Conservation (phyloP, 1,140 invertebrate species). For the Bombus vancouverensis region DNA sequence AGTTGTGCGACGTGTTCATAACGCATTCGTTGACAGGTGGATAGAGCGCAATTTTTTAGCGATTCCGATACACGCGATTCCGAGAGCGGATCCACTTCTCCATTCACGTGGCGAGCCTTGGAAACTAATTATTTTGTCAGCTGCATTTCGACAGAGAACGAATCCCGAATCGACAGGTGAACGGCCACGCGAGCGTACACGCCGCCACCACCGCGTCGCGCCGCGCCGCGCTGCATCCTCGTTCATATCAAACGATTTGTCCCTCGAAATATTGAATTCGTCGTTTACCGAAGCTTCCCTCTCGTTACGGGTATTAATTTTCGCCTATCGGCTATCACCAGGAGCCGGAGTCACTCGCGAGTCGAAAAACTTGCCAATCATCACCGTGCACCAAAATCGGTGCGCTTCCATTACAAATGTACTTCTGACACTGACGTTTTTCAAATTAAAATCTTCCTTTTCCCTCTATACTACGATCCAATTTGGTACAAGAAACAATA, state of each 20-base stretch:
- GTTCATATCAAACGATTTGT: slow-evolving; percentile 65
- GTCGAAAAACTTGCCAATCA: slow-evolving; percentile 53
- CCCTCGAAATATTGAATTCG: slow-evolving; percentile 67
- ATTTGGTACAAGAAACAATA: neutral
- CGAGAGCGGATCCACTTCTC: slow-evolving; percentile 52
- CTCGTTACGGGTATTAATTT: slow-evolving; percentile 62
- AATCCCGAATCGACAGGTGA: slow-evolving; percentile 63
- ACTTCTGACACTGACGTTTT: slow-evolving; percentile 7
- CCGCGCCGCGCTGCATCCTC: slow-evolving; percentile 28
- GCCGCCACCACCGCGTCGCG: neutral
- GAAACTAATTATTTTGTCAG: slow-evolving; percentile 71
- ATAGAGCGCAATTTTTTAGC: slow-evolving; percentile 52
- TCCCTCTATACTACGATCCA: neutral
- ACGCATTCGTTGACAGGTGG: slow-evolving; percentile 55
- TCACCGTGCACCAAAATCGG: neutral
- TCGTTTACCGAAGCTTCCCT: slow-evolving; percentile 51
- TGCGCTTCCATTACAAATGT: slow-evolving; percentile 25
- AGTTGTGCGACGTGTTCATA: neutral
- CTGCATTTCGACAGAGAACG: slow-evolving; percentile 61
- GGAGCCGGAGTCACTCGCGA: neutral
- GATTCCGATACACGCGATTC: slow-evolving; percentile 63
- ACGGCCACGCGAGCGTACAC: slow-evolving; percentile 34
- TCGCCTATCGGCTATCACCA: slow-evolving; percentile 46
- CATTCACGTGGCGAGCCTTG: slow-evolving; percentile 50
- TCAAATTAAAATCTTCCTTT: slow-evolving; percentile 5